phyloP scores from a whole-genome alignment of 1,140 invertebrate genomes.

The Trinorchestia longiramus region DNA sequence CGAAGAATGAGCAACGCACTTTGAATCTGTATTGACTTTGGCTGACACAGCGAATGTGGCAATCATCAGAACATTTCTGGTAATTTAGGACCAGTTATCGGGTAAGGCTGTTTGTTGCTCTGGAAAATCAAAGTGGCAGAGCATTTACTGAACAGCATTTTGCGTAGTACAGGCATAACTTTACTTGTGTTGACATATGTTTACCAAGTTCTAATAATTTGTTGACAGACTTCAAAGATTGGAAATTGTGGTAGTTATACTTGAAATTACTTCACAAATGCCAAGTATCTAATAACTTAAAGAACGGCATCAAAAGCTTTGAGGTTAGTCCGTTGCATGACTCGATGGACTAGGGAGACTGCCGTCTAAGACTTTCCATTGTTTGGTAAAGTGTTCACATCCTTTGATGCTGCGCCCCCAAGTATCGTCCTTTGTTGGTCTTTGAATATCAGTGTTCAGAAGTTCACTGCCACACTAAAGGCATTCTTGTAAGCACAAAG shows the following conservation, averaged over 20 bases:
- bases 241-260: neutral
- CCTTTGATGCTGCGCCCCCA: constrained; percentile 12
- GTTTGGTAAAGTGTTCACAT: constrained; percentile 5
- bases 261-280: neutral
- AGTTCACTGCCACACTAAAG: neutral
- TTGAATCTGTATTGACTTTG: neutral
- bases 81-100: neutral
- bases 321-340: neutral
- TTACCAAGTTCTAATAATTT: neutral
- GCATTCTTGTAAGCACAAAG: constrained; percentile 9
- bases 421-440: neutral
- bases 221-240: neutral
- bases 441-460: constrained; percentile 26
- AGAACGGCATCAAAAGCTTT: neutral
- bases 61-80: neutral
- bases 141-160: neutral
- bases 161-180: neutral
- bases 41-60: neutral
- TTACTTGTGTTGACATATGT: neutral
- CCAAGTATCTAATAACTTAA: neutral
- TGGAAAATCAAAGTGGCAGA: neutral
- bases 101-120: neutral
- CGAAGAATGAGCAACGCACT: neutral
- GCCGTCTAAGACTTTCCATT: neutral
- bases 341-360: neutral